phyloP scores from a whole-genome alignment of 2,113 vertebrate genomes.

The Crotalus viridis region DNA sequence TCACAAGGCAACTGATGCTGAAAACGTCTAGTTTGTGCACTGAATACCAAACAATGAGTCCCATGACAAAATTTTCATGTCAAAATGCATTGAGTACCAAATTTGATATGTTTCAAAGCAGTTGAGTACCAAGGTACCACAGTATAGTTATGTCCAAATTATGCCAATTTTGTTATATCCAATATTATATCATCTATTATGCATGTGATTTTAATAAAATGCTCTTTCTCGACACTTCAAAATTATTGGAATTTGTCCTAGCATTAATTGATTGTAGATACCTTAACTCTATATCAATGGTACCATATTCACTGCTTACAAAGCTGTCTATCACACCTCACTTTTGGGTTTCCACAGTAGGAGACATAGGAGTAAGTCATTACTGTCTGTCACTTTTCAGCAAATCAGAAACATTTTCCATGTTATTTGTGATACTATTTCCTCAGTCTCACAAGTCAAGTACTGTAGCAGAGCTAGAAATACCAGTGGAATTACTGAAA shows the following conservation, averaged over 20 bases:
- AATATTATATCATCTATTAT: background rate
- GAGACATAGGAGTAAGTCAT: background rate
- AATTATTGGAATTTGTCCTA: background rate
- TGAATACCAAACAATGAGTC: no score
- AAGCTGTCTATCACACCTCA: slow-evolving; percentile 40
- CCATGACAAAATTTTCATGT: no score
- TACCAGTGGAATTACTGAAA: background rate
- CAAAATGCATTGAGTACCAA: no score
- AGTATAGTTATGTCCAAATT: background rate
- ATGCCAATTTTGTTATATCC: background rate
- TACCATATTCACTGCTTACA: slow-evolving; percentile 36
- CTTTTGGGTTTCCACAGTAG: slow-evolving; percentile 32
- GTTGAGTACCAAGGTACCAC: no score
- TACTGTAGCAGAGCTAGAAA: slow-evolving; percentile 24
- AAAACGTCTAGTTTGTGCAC: no score
- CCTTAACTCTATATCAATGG: slow-evolving; percentile 31
- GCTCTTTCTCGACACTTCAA: background rate
- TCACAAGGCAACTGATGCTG: no score
- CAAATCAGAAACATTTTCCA: slow-evolving; percentile 21
- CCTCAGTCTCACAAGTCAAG: slow-evolving; percentile 30
- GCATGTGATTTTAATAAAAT: slow-evolving; percentile 8
- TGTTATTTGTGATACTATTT: background rate
- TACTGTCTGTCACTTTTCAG: slow-evolving; percentile 21
- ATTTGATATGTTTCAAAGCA: no score
- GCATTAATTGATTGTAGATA: background rate